These are phyloP conservation scores for Philaethria dido DNA, from an alignment of 2,888 invertebrate genomes.

Conservation along the genomic window DNA sequence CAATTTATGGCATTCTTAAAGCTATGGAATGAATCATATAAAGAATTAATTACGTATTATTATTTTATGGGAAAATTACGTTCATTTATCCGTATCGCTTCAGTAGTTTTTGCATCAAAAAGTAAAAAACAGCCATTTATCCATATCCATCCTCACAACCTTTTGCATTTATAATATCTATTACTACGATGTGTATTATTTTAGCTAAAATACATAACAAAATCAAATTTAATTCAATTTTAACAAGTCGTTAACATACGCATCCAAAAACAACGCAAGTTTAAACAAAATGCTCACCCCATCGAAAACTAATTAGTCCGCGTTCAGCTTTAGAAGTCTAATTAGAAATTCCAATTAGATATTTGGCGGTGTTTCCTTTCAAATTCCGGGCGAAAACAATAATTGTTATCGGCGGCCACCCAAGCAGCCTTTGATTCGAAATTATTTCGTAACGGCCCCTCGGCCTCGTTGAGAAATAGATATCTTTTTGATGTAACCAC, in stretches of 20 bases:
- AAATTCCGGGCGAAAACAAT: slow-evolving; percentile 72
- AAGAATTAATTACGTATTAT: too few relatives aligned
- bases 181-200: too few relatives aligned
- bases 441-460: slow-evolving; percentile 62
- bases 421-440: slow-evolving; percentile 70
- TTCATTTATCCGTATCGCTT: too few relatives aligned
- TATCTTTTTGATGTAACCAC: slow-evolving; percentile 79
- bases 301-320: slow-evolving; percentile 72
- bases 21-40: too few relatives aligned
- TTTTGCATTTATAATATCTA: too few relatives aligned
- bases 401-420: slow-evolving; percentile 75
- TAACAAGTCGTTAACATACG: slow-evolving; percentile 14
- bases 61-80: too few relatives aligned
- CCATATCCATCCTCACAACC: too few relatives aligned
- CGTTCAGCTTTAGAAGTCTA: slow-evolving; percentile 62
- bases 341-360: slow-evolving; percentile 83
- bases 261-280: slow-evolving; percentile 23
- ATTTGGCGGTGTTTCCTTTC: slow-evolving; percentile 67
- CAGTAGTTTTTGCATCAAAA: too few relatives aligned
- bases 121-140: too few relatives aligned
- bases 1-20: too few relatives aligned
- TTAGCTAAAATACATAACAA: neutral
- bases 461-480: slow-evolving; percentile 55
- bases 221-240: slow-evolving; percentile 9
- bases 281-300: slow-evolving; percentile 48